Base-by-base conservation (phyloP, 2,797 vertebrate genomes). In the Delichon dasypus region DNA sequence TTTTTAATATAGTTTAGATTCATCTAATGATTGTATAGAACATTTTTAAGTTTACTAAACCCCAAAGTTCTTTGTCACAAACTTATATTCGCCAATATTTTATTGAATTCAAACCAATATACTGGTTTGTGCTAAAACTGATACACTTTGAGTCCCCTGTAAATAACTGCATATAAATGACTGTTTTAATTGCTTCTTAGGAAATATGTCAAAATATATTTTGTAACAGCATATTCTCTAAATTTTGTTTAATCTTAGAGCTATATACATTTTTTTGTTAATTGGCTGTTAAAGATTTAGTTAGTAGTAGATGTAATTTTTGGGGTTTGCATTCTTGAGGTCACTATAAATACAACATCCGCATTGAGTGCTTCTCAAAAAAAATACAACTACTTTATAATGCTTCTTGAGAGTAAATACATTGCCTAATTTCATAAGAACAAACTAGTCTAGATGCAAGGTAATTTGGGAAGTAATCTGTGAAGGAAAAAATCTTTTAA, bases 231-330 rank as follows among this genome's bases (percentile, higher is more conserved):
- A 72, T 96, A 94, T 94, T 95, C 96, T 97, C 94, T 95, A 97
- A 97, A 95, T 96, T 97, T 93, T 97, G 93, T 97, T 96, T 95
- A 89, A 96, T 94, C 89, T 97, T 97, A 96, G 95, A 95, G 86
- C 87, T 91, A 84, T 66, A 55, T 89, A 85, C 57, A 11, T 94
- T 95, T 95, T 96, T 94, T 94, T 73, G 68, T 97, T 96, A 94
- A 95, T 96, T 97, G 84, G 61, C 66, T 79, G 38, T 97, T 96
- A 92, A 94, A 92, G 67, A 40, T 94, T 94, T 83, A 95, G 79
- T 94, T 95, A 95, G 78, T 96, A 83, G 95, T 95, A 89, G 85
- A 32, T 89, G 95, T 71, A 90, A 96, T 93, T 96, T 89, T 94
- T 87, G 87, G 92, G 81, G 47, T 95, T 73, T 85, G 42, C 32